Conservation (phyloP, 2,113 vertebrate species). For the Neotragus moschatus region DNA sequence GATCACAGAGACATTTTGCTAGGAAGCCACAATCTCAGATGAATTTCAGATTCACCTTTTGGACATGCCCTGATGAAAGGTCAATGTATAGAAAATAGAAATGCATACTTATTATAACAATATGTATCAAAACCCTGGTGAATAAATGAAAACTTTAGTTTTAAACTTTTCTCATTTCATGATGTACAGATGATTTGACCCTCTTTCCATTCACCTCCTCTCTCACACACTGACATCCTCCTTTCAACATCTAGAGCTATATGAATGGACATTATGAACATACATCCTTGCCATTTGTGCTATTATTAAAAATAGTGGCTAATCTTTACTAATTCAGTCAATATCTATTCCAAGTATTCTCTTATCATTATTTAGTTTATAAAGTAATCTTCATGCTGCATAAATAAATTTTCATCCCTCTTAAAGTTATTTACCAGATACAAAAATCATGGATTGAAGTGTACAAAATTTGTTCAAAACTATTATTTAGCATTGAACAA, state of each 20-base stretch:
- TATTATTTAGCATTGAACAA: background rate
- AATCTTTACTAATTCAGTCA: conserved; percentile 43
- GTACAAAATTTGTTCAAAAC: background rate
- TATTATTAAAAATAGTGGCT: background rate
- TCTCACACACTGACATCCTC: background rate
- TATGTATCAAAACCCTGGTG: background rate
- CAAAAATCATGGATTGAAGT: background rate
- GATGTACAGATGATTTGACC: background rate
- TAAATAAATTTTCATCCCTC: conserved; percentile 62
- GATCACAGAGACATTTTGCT: background rate
- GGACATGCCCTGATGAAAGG: background rate
- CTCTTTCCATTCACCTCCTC: background rate
- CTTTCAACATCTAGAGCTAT: background rate
- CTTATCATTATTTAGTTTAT: conserved; percentile 70
- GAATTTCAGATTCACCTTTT: background rate
- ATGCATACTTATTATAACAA: background rate
- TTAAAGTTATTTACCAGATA: background rate
- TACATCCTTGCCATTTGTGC: background rate
- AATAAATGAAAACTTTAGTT: background rate
- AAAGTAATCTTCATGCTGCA: conserved; percentile 60
- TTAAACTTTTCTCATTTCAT: background rate
- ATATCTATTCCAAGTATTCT: conserved; percentile 51
- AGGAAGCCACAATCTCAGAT: background rate
- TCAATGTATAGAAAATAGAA: background rate
- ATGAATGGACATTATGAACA: background rate